Conservation (phyloP, 2,113 vertebrate genomes). For the Delphinus delphis region DNA sequence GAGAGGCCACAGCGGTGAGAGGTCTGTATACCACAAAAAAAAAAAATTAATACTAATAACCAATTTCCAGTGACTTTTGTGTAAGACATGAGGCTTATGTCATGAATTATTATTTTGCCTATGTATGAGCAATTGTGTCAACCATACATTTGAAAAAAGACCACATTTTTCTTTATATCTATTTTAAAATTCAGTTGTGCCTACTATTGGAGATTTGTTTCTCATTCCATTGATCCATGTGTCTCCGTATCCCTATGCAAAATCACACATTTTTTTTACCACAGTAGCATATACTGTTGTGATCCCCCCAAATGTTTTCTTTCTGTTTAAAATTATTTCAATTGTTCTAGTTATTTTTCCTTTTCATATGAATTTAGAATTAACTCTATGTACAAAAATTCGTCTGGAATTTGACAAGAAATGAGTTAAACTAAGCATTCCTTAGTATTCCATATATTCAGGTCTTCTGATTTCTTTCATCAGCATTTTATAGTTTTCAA, state of each 20-base stretch:
- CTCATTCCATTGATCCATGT: neutral
- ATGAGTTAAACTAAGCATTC: neutral
- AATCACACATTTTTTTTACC: neutral
- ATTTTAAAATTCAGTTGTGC: neutral
- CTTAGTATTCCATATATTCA: neutral
- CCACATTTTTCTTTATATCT: rapidly evolving
- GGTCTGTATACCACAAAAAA: neutral
- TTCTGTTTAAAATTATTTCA: neutral
- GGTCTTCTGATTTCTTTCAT: neutral
- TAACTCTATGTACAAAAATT: neutral
- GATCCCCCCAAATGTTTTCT: neutral
- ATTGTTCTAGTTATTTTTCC: neutral
- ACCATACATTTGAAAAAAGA: neutral
- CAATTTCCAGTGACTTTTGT: neutral
- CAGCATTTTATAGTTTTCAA: neutral
- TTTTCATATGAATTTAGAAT: neutral
- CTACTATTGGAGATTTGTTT: neutral
- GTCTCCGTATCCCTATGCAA: neutral
- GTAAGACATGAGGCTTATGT: neutral
- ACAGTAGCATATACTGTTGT: neutral
- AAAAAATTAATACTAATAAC: neutral
- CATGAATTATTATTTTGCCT: neutral
- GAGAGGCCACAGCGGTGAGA: too few relatives aligned
- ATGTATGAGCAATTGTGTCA: neutral
- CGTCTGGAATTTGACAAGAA: neutral